A percentile compares a stretch with the other conserved stretches of the same genome.
These are phyloP conservation scores for Hylaeus anthracinus DNA, from an alignment of 1,140 invertebrate genomes.

Conservation along the genomic window DNA sequence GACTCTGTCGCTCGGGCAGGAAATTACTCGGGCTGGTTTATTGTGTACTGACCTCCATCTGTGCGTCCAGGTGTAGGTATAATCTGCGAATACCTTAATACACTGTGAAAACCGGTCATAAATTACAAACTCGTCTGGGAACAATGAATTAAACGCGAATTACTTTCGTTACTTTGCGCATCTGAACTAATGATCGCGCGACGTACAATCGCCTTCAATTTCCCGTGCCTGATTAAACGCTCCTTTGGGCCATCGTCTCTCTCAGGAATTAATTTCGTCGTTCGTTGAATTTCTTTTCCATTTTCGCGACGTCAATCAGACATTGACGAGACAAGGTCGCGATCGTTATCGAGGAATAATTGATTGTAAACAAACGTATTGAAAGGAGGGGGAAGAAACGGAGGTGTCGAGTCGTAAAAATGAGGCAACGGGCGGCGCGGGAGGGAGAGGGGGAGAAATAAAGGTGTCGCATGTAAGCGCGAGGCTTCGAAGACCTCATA, in stretches of 20 bases:
- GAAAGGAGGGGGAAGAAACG: neutral
- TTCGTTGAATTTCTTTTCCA: neutral
- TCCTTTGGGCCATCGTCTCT: neutral
- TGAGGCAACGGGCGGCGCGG: constrained; percentile 43
- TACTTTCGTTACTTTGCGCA: neutral
- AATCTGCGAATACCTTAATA: constrained; percentile 48
- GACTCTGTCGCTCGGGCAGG: constrained; percentile 67
- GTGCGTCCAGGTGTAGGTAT: constrained; percentile 44
- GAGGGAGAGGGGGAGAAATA: constrained; percentile 15
- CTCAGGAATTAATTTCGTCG: too few relatives aligned
- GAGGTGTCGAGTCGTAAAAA: neutral
- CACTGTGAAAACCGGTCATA: constrained; percentile 17
- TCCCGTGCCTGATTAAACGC: neutral
- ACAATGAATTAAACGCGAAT: constrained; percentile 11
- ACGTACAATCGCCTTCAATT: neutral
- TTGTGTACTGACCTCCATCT: constrained; percentile 64
- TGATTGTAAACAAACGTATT: neutral
- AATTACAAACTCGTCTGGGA: neutral
- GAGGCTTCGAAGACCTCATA: constrained; percentile 45
- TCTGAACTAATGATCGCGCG: neutral
- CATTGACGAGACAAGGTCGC: neutral
- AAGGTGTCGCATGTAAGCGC: constrained; percentile 50
- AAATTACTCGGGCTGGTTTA: constrained; percentile 73
- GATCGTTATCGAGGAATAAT: constrained; percentile 11
- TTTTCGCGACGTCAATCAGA: too few relatives aligned